Evolutionary conservation across 2,797 vertebrate species (phyloP), one percentile per base, ranked within the genome.

Genomic region (Tiaroga cobitis): DNA sequence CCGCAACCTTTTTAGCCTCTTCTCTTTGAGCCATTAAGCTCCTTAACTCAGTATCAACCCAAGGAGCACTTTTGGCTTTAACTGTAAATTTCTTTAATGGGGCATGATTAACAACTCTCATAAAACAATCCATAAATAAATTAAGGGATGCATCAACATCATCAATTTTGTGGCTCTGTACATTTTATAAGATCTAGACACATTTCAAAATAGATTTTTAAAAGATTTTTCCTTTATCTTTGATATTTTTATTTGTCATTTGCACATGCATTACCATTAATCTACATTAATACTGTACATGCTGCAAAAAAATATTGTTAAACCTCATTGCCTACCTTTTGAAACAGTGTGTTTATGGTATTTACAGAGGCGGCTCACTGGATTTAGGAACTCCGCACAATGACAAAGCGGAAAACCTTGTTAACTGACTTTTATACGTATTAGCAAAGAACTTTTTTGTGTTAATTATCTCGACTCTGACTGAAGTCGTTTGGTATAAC

Each of bases 401-500:
- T 37, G 81, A 26, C 15, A 29, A 41, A 18, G 34, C 15, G 5
- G n/a, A 29, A 73, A 81, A 73, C 26, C 10, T 9, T 54, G 10
- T 49, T 37, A n/a, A 32, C 19, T 75, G 61, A 76, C 34, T 83
- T 67, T 39, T 26, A 43, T 11, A 32, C 1, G 7, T 26, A 84
- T 84, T 69, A 77, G 34, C 70, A 61, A 7, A 56, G 0, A 73
- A 49, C 39, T 18, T 63, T 43, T 43, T 75, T 74, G 26, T 49
- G 78, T 7, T 75, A 69, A 67, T 84, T 68, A 77, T 43, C n/a
- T 43, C 2, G 15, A 70, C 63, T 24, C 29, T 74, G 46, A 77
- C 73, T 84, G 73, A 32, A 69, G 63, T 78, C 2, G 2, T 46
- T 78, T 46, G 46, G 82, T 70, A 37, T 79, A 70, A 24, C 46